A percentile compares a stretch with the other conserved stretches of the same genome.
These are phyloP conservation scores for Ormyrus labotus DNA, from an alignment of 2,888 invertebrate species.

Conservation along the genomic window DNA sequence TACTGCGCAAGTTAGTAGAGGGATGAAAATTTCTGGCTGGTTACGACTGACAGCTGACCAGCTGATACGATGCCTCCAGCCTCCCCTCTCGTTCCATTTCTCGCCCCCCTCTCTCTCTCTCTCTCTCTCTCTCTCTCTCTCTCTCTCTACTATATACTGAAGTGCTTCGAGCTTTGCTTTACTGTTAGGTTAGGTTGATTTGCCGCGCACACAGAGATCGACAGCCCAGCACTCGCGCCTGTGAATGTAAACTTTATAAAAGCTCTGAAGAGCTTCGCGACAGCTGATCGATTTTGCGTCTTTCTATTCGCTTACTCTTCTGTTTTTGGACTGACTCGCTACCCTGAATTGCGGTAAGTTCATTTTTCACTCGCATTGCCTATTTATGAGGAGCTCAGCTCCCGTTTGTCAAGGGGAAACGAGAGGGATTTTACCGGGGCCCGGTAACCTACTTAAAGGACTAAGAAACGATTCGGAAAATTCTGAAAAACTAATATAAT, in stretches of 20 bases:
- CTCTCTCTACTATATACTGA: neutral
- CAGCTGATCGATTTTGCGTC: slow-evolving; percentile 16
- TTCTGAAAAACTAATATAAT: too few species aligned
- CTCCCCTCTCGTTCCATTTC: neutral
- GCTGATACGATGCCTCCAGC: slow-evolving; percentile 14
- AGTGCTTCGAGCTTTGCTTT: too few species aligned
- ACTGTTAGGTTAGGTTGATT: slow-evolving; percentile 1
- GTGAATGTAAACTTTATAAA: slow-evolving; percentile 3
- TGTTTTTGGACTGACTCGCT: neutral
- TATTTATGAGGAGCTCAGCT: slow-evolving; percentile 2
- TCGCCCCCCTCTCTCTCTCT: neutral
- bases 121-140: neutral
- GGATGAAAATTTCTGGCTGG: slow-evolving; percentile 13
- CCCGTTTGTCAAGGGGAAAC: too few species aligned
- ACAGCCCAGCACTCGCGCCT: too few species aligned
- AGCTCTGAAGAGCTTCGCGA: neutral
- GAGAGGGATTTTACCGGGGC: too few species aligned
- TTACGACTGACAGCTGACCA: slow-evolving; percentile 5
- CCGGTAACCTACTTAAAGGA: too few species aligned
- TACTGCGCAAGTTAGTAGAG: too few species aligned
- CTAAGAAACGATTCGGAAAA: too few species aligned
- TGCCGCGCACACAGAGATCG: too few species aligned
- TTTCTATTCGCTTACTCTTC: neutral
- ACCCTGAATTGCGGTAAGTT: neutral
- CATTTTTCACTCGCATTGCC: slow-evolving; percentile 27